phyloP scores from a whole-genome alignment of 2,113 vertebrate species.

The Myrmecobius fasciatus region DNA sequence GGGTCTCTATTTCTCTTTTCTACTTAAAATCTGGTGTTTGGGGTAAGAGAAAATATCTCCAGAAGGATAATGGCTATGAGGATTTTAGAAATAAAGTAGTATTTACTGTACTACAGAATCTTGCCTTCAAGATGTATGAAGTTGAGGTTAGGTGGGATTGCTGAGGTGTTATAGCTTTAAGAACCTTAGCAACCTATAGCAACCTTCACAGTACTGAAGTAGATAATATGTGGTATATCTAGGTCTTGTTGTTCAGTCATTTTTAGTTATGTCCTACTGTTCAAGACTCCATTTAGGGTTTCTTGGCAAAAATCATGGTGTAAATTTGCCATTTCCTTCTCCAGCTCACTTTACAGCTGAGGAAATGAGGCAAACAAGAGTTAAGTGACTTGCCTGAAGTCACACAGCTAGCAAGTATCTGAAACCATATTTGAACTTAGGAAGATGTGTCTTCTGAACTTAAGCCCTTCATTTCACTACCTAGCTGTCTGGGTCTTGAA shows the following conservation, averaged over 20 bases:
- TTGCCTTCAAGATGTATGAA: background rate
- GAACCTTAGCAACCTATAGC: background rate
- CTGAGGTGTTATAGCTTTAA: background rate
- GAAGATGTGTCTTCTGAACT: too few species aligned
- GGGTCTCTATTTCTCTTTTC: background rate
- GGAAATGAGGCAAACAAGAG: too few species aligned
- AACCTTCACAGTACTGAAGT: background rate
- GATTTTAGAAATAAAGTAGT: background rate
- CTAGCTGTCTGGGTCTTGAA: background rate
- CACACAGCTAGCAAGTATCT: too few species aligned
- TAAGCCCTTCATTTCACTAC: too few species aligned
- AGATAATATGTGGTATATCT: background rate
- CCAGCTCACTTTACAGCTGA: too few species aligned
- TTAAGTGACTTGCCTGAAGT: too few species aligned
- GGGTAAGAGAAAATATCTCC: background rate
- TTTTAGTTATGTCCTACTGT: too few species aligned
- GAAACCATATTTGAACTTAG: too few species aligned
- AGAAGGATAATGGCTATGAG: background rate
- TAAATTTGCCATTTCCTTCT: too few species aligned
- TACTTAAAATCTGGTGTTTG: background rate
- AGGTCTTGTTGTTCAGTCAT: background rate
- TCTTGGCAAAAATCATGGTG: too few species aligned
- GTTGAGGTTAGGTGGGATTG: background rate
- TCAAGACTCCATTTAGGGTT: too few species aligned
- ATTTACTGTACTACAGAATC: background rate